Evolutionary conservation across 2,888 invertebrate species (phyloP), one percentile per base, ranked within the genome.

Genomic region (Dastarcus helophoroides): DNA sequence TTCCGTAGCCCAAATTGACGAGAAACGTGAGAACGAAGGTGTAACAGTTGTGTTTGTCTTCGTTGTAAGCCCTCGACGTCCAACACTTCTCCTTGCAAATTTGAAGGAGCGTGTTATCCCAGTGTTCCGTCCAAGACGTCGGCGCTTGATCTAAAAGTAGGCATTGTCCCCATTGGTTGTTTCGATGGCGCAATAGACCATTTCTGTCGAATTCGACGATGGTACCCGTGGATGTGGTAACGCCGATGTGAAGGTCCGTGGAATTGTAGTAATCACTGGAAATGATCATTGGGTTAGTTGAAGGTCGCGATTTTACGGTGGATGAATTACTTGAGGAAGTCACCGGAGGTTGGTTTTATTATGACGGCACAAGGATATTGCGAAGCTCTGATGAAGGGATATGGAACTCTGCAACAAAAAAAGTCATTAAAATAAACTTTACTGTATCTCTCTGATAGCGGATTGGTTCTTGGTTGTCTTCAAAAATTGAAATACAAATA

Each of bases 191-290:
- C 48, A 67, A 60, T 31, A 90, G 66, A 17, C 91, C 91, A 47
- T 76, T 68, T 47, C 72, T 74, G 64, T 89, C 88, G 57, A 81
- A 91, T 64, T 91, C 90, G 36, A 82, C 77, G 29, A 90, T 79
- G 48, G 68, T 68, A 19, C 86, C 82, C 36, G 66, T 66, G 5
- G 88, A 86, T 51, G 84, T 79, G 31, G 89, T 89, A 40, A 91
- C 74, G 33, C 88, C 91, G 58, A 91, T 88, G 62, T 93, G 91
- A 40, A 93, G 71, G 64, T 90, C 84, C 57, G 79, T 79, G 26
- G 77, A 74, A 57, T 82, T 79, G 55, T 73, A 73, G 60, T 86
- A 89, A 61, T 85, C 78, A 60, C 85, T 86, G 65, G 25, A 69
- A 69, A 32, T 21, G 13, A 13, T 26, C 9, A n/a, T 17, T 17